phyloP scores from a whole-genome alignment of 2,888 invertebrate genomes.

The Lymantria monacha region DNA sequence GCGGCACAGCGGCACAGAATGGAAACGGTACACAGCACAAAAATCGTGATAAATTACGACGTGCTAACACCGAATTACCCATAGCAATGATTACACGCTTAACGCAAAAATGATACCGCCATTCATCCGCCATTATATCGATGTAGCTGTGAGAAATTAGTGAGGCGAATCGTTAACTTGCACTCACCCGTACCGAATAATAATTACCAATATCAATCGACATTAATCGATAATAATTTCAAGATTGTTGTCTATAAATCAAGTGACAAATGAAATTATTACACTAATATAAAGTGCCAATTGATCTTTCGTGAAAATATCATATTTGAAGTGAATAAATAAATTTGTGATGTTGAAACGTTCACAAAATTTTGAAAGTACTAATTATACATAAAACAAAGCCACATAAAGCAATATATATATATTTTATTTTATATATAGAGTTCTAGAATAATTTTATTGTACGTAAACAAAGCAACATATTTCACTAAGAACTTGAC shows the following conservation, averaged over 20 bases:
- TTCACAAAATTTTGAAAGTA: no score
- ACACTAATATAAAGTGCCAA: no score
- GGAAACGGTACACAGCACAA: slow-evolving; percentile 27
- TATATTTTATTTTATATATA: no score
- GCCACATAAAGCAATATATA: no score
- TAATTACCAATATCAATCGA: slow-evolving; percentile 36
- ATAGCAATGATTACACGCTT: slow-evolving; percentile 50
- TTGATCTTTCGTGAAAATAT: no score
- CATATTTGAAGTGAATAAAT: no score
- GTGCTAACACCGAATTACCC: slow-evolving; percentile 54
- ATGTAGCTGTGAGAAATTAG: slow-evolving; percentile 44
- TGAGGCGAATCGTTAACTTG: slow-evolving; percentile 41
- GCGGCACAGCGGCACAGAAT: slow-evolving; percentile 5
- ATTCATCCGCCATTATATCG: slow-evolving; percentile 32
- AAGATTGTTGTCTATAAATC: slow-evolving; percentile 15
- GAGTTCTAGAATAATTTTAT: no score
- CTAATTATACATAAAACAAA: no score
- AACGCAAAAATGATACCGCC: slow-evolving; percentile 40
- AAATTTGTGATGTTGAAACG: no score
- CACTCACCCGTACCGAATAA: slow-evolving; percentile 34
- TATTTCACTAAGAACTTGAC: no score
- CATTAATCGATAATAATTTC: slow-evolving; percentile 32
- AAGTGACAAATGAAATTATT: slow-evolving; percentile 6
- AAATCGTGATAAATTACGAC: slow-evolving; percentile 54
- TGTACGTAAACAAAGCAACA: no score